Base-by-base conservation (phyloP, 2,797 vertebrate species). In the Enoplosus armatus region DNA sequence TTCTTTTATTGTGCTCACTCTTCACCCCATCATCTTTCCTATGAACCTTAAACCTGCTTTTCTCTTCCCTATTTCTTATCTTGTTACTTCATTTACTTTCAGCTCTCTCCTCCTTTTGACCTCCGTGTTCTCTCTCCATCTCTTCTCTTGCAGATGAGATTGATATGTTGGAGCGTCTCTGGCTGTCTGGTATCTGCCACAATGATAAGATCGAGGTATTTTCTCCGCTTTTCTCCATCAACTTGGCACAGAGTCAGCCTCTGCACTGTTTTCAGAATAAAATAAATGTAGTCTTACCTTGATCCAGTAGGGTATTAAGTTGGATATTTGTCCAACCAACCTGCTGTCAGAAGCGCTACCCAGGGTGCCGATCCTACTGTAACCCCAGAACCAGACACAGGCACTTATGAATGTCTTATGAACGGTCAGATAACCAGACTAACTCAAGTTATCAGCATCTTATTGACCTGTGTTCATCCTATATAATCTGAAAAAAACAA, bases 121-220 rank as follows among this genome's bases (percentile, higher is more conserved):
- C 67, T 65, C 41, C 37, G 35, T 64, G 6, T 53, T 15, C 51
- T 63, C 16, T 37, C 45, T 63, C 71, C 31, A 0, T 64, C 47
- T 65, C 43, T 39, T 82, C 12, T 78, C 63, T 79, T 83, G 4
- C 91, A 96, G 96, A 95, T 82, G 95, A 96, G 83, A 96, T 96
- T 31, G 96, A 96, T 69, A 94, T 96, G 93, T 79, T 96, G 91
- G 96, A 96, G 88, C 93, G 95, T 29, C 93, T 96, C 26, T 96
- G 96, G 96, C 89, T 96, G 64, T 96, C 96, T 0, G 96, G 95
- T 2, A 95, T 96, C 83, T 96, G 95, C 83, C 95, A 96, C 90
- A 96, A 96, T 18, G 95, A 96, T 81, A 96, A 96, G 84, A 95
- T 95, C 22, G 95, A 96, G 93, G 95, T 96, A 85, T 68, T 45